Evolutionary conservation across 2,888 invertebrate species (phyloP).

Genomic region (Andrena minutula): DNA sequence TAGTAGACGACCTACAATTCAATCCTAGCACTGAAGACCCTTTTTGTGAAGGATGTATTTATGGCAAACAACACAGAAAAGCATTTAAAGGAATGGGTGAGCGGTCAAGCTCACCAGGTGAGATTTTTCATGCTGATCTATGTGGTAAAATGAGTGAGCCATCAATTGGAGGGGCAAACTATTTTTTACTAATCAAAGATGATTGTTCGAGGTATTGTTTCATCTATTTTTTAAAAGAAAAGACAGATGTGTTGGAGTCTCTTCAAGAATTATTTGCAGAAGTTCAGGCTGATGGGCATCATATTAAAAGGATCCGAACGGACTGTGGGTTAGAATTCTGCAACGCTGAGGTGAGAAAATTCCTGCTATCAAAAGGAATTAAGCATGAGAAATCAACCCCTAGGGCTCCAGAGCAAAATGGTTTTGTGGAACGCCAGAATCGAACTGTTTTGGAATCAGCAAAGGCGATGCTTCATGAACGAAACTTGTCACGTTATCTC

Average conservation of each 20-base stretch:
- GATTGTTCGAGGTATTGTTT: constrained; percentile 6
- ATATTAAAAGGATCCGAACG: background rate
- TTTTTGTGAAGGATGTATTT: constrained; percentile 8
- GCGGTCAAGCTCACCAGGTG: background rate
- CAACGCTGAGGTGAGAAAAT: background rate
- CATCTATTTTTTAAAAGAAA: constrained; percentile 8
- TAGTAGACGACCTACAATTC: background rate
- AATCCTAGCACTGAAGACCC: background rate
- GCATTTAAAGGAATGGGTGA: background rate
- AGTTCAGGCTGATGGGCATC: background rate
- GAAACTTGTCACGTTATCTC: no score
- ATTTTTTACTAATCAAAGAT: background rate
- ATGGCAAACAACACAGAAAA: background rate
- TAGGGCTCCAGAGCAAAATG: background rate
- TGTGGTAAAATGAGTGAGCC: background rate
- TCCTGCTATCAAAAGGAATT: background rate
- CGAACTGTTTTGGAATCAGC: background rate
- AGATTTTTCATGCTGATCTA: background rate
- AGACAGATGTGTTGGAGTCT: no score
- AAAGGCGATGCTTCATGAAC: background rate
- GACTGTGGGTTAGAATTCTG: background rate
- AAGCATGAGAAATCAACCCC: background rate
- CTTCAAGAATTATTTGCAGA: constrained; percentile 5
- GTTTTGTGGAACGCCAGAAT: background rate
- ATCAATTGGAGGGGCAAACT: background rate